Conservation (phyloP, 2,888 invertebrate species). For the Lamproptera curius region DNA sequence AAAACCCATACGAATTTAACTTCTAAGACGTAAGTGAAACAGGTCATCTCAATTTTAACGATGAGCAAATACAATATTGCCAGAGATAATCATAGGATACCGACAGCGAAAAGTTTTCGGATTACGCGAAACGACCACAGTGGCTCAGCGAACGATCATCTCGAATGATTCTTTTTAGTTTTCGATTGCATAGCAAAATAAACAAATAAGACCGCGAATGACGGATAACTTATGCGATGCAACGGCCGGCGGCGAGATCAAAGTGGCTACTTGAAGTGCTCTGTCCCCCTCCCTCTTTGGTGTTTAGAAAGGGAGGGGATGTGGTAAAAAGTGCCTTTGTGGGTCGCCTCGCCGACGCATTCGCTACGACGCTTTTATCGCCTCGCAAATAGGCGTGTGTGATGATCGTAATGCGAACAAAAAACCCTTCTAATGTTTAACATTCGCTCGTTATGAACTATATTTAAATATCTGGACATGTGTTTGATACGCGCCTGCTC, state of each 20-base stretch:
- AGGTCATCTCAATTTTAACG: slow-evolving; percentile 4
- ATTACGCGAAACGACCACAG: slow-evolving; percentile 65
- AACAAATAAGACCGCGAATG: slow-evolving; percentile 48
- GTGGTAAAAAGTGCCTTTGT: slow-evolving; percentile 57
- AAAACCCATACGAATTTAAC: slow-evolving; percentile 19
- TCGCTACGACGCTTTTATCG: slow-evolving; percentile 32
- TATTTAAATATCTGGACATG: slow-evolving; percentile 3
- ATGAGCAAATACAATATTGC: slow-evolving; percentile 28
- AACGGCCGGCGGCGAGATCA: slow-evolving; percentile 67
- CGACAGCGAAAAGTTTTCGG: slow-evolving; percentile 44
- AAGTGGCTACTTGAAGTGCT: slow-evolving; percentile 54
- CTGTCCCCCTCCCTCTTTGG: slow-evolving; percentile 36
- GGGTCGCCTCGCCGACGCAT: slow-evolving; percentile 43
- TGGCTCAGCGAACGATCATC: slow-evolving; percentile 46
- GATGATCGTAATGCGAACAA: slow-evolving; percentile 30
- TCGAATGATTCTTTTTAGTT: slow-evolving; percentile 57
- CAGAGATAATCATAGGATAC: slow-evolving; percentile 50
- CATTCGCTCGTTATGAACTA: slow-evolving; percentile 3
- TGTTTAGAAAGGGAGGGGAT: slow-evolving; percentile 28
- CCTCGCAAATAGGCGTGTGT: slow-evolving; percentile 40
- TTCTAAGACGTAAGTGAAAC: slow-evolving; percentile 20
- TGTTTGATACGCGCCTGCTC: background rate
- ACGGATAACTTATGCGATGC: slow-evolving; percentile 54
- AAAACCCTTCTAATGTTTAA: slow-evolving; percentile 36
- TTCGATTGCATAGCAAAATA: slow-evolving; percentile 46